Percentiles rank a stretch among this genome's conserved stretches.
Evolutionary conservation across 2,797 vertebrate genomes (phyloP).

Genomic region (Falco concolor): DNA sequence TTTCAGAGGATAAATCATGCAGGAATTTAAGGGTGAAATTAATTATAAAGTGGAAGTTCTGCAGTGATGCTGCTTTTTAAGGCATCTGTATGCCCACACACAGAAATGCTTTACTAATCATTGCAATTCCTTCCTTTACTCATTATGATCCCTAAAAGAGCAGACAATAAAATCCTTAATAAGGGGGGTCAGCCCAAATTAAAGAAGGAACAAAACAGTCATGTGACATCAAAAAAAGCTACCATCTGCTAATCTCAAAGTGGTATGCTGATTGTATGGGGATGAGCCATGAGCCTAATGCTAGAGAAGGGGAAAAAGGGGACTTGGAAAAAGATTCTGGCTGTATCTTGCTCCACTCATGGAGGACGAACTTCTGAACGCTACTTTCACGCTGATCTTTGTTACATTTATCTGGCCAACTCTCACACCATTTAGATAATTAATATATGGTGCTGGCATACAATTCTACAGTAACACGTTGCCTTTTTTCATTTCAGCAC

Average conservation of each 20-base stretch:
- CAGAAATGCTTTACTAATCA: neutral
- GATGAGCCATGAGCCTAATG: neutral
- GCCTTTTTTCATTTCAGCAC: neutral
- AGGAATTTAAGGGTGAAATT: constrained; percentile 50
- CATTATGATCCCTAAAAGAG: neutral
- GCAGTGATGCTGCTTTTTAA: constrained; percentile 4
- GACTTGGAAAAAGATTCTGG: neutral
- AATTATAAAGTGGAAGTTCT: constrained; percentile 55
- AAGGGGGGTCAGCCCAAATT: neutral
- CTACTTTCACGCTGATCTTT: neutral
- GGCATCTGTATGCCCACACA: neutral
- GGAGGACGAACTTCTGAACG: neutral
- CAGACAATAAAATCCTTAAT: constrained; percentile 31
- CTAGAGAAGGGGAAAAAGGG: too few relatives aligned
- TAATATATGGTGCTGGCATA: neutral
- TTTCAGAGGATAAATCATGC: constrained; percentile 48
- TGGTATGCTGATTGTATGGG: neutral
- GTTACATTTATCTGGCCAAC: neutral
- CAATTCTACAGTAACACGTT: neutral
- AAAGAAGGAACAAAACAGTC: neutral
- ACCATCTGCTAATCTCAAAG: neutral
- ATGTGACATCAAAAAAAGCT: neutral
- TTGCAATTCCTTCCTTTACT: constrained; percentile 21
- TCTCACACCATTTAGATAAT: neutral
- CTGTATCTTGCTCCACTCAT: neutral